A percentile compares a stretch with the other conserved stretches of the same genome.
Conservation (phyloP, 2,888 invertebrate genomes). For the Phortica okadai region DNA sequence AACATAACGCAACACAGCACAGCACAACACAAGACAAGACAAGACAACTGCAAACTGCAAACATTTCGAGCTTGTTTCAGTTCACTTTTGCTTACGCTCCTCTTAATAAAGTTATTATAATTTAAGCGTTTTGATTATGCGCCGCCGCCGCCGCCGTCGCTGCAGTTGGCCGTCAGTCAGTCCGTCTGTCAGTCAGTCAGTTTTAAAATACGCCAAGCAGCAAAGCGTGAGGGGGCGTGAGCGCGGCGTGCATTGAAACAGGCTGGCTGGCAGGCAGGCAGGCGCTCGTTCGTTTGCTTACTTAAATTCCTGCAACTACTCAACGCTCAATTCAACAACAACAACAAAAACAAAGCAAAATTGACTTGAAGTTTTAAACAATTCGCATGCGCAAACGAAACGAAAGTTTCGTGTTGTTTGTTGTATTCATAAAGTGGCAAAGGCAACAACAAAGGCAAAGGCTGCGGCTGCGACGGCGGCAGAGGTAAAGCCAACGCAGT, state of each 20-base stretch:
- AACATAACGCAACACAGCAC: conserved; percentile 19
- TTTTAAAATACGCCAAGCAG: conserved; percentile 64
- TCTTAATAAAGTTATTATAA: conserved; percentile 75
- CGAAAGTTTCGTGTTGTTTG: conserved; percentile 25
- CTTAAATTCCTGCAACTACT: conserved; percentile 16
- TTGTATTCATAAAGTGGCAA: background rate
- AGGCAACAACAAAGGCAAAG: background rate
- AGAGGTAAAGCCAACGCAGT: background rate
- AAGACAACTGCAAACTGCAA: background rate
- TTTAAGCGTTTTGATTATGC: conserved; percentile 75
- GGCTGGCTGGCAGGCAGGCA: background rate
- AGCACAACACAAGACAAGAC: background rate
- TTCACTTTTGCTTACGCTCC: conserved; percentile 40
- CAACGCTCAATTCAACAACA: background rate
- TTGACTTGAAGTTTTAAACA: conserved; percentile 3
- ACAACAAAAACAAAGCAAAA: background rate
- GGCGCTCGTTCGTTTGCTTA: background rate
- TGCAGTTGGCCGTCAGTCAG: conserved; percentile 39
- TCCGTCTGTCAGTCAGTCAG: conserved; percentile 37
- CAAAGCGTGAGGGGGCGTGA: conserved; percentile 35
- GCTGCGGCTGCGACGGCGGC: background rate
- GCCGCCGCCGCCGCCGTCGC: conserved; percentile 37
- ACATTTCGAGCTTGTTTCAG: conserved; percentile 29
- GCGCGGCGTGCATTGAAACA: background rate
- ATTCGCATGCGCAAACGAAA: conserved; percentile 30